phyloP scores from a whole-genome alignment of 2,797 vertebrate species.

The Erpetoichthys calabaricus region DNA sequence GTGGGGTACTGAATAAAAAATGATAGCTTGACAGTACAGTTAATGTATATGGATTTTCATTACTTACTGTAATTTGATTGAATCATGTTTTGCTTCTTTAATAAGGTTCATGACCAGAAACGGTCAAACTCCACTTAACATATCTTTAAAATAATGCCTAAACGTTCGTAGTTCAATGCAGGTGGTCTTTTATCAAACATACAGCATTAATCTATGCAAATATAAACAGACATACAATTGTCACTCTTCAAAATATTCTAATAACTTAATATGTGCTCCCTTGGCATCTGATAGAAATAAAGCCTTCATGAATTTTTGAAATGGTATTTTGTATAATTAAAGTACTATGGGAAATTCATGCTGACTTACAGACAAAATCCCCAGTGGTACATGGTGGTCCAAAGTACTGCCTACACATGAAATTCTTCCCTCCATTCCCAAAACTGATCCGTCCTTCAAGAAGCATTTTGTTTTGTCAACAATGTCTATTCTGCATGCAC shows the following conservation, averaged over 20 bases:
- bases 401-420: slow-evolving; percentile 23
- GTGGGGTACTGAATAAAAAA: too few species aligned
- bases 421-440: too few species aligned
- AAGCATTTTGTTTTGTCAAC: slow-evolving; percentile 49
- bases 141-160: too few species aligned
- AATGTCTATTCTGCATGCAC: slow-evolving; percentile 14
- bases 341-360: slow-evolving; percentile 22
- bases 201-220: background rate
- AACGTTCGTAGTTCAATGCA: too few species aligned
- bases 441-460: slow-evolving; percentile 22
- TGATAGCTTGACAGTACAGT: too few species aligned
- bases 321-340: slow-evolving; percentile 1
- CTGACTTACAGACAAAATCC: slow-evolving; percentile 8
- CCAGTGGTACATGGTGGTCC: slow-evolving; percentile 56
- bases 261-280: background rate
- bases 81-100: too few species aligned
- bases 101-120: too few species aligned
- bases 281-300: background rate
- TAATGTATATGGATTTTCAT: too few species aligned
- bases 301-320: background rate
- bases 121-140: too few species aligned
- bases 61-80: too few species aligned
- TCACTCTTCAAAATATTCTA: slow-evolving; percentile 21
- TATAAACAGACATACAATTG: slow-evolving; percentile 38
- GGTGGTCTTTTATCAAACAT: too few species aligned